Evolutionary conservation across 2,113 vertebrate genomes (phyloP).

Genomic region (Sinosuthora webbiana): DNA sequence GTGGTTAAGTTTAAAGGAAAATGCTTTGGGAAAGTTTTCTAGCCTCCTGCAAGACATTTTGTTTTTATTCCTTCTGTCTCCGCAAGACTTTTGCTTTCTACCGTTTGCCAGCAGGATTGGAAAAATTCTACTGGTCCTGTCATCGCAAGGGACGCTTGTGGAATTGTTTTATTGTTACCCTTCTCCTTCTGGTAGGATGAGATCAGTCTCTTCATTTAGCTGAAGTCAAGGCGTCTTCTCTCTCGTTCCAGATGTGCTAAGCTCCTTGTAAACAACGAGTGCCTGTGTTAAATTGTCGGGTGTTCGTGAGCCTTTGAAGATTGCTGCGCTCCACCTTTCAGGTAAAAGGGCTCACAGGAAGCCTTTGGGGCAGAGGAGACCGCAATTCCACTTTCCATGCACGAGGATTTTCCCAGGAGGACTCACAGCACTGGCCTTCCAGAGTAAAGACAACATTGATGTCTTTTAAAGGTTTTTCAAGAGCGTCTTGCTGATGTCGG

Average conservation of each 20-base stretch:
- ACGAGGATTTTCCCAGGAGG: not conserved
- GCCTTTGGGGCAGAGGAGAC: not conserved
- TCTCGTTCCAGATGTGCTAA: not conserved
- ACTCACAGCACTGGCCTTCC: not conserved
- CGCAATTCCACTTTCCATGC: not conserved
- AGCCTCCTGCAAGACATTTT: constrained; percentile 22
- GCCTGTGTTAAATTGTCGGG: not conserved
- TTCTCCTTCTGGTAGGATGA: not conserved
- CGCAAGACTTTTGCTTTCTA: constrained; percentile 24
- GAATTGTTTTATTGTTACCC: constrained; percentile 16
- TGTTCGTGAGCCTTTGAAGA: not conserved
- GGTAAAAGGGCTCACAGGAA: not conserved
- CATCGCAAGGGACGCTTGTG: not conserved
- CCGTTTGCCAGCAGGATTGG: not conserved
- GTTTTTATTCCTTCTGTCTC: constrained; percentile 38
- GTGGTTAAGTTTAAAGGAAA: constrained; percentile 42
- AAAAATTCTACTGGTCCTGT: constrained; percentile 21
- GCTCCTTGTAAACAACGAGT: not conserved
- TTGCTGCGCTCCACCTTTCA: not conserved
- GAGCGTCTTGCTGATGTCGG: not conserved
- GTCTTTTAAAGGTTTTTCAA: not conserved
- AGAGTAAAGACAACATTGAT: not conserved
- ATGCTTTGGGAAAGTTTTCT: constrained; percentile 47
- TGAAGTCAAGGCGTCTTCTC: not conserved
- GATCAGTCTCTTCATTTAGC: constrained; percentile 15